Base-by-base conservation (phyloP, 2,113 vertebrate species). In the Phalacrocorax brasilianus region DNA sequence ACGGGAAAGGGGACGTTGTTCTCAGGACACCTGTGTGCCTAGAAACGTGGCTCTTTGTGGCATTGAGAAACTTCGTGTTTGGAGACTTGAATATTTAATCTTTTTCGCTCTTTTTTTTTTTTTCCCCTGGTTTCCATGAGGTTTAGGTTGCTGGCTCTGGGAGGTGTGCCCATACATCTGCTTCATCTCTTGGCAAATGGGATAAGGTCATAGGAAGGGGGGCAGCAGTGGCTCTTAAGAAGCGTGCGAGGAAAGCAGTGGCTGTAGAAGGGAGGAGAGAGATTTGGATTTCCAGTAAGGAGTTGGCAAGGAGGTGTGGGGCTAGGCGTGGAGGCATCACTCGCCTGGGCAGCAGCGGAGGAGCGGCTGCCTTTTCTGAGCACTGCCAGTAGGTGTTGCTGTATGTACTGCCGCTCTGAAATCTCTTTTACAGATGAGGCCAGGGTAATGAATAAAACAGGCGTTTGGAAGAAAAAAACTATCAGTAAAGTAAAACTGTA, bases 371-470 rank as follows among this genome's bases (percentile, higher is more conserved):
- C 38, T 2, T 38, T 45, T 1, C 77, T 33, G 40, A 5, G 73
- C 66, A 14, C 40, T 8, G 65, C 97, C 97, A 7, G 91, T 23
- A 97, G 97, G 87, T 76, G 97, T 11, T 88, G 97, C 97, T 97
- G 85, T 56, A 26, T 2, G 55, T 61, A 32, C 90, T 88, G 88
- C 91, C 42, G n/a, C 78, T 20, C 71, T 5, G 40, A 27, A 28
- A 23, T 22, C 17, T 4, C 61, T 56, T 28, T 14, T 8, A 9
- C 73, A 42, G 63, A 17, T 21, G 38, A 9, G 33, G 9, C 47
- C 26, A 5, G 47, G 22, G 6, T 30, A 5, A 15, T 38, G 67
- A 14, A 5, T 27, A 4, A 26, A 73, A 15, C 50, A 3, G 40
- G 42, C 28, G 0, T 52, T 38, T 47, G 28, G 70, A 14, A 28